These are phyloP conservation scores for Gallinago jamesoni DNA, from an alignment of 2,113 vertebrate genomes.

Conservation along the genomic window DNA sequence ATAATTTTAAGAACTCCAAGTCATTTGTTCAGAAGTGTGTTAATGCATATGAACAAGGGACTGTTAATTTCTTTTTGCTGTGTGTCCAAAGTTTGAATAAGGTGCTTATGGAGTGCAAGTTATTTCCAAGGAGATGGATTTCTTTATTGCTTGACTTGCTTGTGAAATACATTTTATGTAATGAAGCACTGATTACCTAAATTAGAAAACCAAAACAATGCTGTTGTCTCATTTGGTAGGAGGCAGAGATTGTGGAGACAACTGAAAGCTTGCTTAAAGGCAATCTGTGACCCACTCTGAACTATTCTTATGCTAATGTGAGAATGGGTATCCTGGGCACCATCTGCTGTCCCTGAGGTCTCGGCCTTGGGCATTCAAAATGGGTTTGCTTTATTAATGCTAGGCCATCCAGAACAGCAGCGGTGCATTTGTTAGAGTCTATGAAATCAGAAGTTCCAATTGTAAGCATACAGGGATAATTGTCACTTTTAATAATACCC, in stretches of 20 bases:
- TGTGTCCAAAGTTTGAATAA: not conserved
- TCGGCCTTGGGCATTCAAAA: slow-evolving; percentile 46
- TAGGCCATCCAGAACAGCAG: slow-evolving; percentile 67
- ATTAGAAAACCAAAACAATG: slow-evolving; percentile 33
- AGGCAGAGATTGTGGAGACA: slow-evolving; percentile 32
- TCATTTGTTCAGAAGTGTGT: not conserved
- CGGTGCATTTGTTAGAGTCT: not conserved
- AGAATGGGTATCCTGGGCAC: slow-evolving; percentile 58
- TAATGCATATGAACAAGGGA: not conserved
- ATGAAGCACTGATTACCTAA: slow-evolving; percentile 34
- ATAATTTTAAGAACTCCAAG: not conserved
- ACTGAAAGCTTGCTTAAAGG: slow-evolving; percentile 56
- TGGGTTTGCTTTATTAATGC: slow-evolving; percentile 66
- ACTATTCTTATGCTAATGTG: slow-evolving; percentile 70
- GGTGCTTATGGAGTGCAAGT: not conserved
- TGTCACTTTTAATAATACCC: slow-evolving; percentile 59
- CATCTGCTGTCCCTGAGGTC: slow-evolving; percentile 72
- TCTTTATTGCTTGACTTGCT: not conserved
- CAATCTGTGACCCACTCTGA: slow-evolving; percentile 48
- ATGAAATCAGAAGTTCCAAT: slow-evolving; percentile 41
- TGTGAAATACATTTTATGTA: not conserved
- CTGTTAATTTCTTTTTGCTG: not conserved
- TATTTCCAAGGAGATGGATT: not conserved
- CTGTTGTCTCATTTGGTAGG: slow-evolving; percentile 46
- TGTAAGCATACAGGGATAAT: slow-evolving; percentile 21